Conservation (phyloP, 1,140 invertebrate species). For the Aricia agestis region DNA sequence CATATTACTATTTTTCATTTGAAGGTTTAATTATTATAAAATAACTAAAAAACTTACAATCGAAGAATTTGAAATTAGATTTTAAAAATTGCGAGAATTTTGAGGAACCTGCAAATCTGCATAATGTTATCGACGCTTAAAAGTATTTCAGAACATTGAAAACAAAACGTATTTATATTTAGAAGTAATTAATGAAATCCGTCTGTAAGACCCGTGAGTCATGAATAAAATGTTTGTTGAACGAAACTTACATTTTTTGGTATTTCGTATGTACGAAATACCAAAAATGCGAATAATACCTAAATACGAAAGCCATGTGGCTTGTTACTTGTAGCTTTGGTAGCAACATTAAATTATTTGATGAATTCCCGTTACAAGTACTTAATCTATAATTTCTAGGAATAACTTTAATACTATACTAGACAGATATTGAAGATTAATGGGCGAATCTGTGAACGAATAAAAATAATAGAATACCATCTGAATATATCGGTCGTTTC, state of each 20-base stretch:
- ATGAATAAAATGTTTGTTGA: neutral
- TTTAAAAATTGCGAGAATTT: neutral
- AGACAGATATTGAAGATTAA: slow-evolving; percentile 59
- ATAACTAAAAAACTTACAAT: no score
- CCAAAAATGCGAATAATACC: no score
- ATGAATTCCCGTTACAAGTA: neutral
- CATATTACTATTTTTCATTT: no score
- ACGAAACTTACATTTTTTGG: neutral
- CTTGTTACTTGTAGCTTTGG: no score
- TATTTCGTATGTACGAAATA: no score
- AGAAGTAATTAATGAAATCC: slow-evolving; percentile 1
- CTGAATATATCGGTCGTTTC: slow-evolving; percentile 71
- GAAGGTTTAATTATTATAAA: no score
- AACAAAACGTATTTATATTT: slow-evolving; percentile 1
- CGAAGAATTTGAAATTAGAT: neutral
- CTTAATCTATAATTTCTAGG: slow-evolving; percentile 40
- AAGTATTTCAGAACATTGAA: neutral
- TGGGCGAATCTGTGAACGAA: slow-evolving; percentile 68
- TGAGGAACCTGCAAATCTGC: neutral
- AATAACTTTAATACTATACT: slow-evolving; percentile 46
- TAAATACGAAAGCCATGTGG: no score
- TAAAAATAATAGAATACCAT: slow-evolving; percentile 75
- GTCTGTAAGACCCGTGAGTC: neutral
- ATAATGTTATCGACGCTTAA: neutral
- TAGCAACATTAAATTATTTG: no score